Evolutionary conservation across 2,113 vertebrate genomes (phyloP).

Genomic region (Engystomops pustulosus): DNA sequence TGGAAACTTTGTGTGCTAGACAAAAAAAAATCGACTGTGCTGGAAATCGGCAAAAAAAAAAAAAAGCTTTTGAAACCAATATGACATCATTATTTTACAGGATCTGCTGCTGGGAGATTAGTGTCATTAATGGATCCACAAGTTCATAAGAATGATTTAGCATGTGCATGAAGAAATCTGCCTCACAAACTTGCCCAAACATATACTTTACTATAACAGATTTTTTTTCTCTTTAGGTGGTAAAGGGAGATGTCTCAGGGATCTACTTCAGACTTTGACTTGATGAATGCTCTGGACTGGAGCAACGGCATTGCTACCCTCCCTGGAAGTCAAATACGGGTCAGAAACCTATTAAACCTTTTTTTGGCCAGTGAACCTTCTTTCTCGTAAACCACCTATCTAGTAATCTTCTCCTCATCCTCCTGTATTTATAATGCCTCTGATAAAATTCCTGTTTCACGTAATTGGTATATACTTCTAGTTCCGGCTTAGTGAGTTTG

Average conservation of each 20-base stretch:
- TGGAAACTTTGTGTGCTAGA: too few relatives aligned
- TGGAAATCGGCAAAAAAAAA: too few relatives aligned
- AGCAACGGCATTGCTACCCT: conserved; percentile 95
- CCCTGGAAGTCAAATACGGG: conserved; percentile 95
- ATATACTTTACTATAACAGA: not conserved
- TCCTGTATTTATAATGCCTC: not conserved
- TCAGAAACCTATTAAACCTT: conserved; percentile 60
- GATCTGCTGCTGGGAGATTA: too few relatives aligned
- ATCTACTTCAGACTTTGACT: conserved; percentile 88
- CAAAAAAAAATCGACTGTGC: too few relatives aligned
- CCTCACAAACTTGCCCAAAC: too few relatives aligned
- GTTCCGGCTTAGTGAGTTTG: conserved; percentile 98
- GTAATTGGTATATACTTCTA: conserved; percentile 65
- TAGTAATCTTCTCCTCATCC: not conserved
- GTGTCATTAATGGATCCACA: too few relatives aligned
- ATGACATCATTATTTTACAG: too few relatives aligned
- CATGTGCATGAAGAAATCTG: too few relatives aligned
- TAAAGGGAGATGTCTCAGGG: conserved; percentile 50
- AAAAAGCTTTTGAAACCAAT: too few relatives aligned
- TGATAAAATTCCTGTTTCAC: not conserved
- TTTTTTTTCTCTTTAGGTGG: conserved; percentile 25
- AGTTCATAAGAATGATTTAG: too few relatives aligned
- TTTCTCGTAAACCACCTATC: not conserved
- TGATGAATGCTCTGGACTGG: conserved; percentile 96
- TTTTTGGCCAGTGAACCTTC: not conserved